Base-by-base conservation (phyloP, 2,113 vertebrate species). In the Calyptommatus sinebrachiatus region DNA sequence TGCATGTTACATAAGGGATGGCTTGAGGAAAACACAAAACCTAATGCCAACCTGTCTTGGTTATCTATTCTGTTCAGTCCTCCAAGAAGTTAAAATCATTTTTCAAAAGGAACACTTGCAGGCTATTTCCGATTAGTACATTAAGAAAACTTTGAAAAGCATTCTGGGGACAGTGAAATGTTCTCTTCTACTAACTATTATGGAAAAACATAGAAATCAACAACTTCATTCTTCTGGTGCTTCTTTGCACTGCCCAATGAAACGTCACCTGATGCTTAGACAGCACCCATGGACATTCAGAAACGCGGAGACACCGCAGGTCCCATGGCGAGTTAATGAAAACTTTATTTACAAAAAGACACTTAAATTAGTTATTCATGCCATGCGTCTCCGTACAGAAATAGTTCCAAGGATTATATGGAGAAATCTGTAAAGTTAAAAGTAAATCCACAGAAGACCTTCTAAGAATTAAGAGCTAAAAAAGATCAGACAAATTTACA, bases 311-410 rank as follows among this genome's bases (percentile, higher is more conserved):
- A 83, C 79, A 65, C 81, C 82, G 82, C 83, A 92, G 84, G 76
- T 88, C 84, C 90, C 92, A 82, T 18, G 88, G 81, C 94, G 90
- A 92, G 92, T 96, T 97, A 97, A 96, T 94, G 95, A 94, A 97
- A 97, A 97, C 95, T 97, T 97, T 98, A 99, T 99, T 99, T 98
- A 99, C 96, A 95, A 95, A 81, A 97, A 94, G 92, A 95, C 91
- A 94, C 92, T 95, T 95, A 95, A 95, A 95, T 95, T 94, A 95
- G 95, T 95, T 94, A 95, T 91, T 97, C 97, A 99, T 99, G 97
- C 96, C 95, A 96, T 98, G 96, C 96, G 94, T 94, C 35, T 41
- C 95, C 95, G 93, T 94, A 96, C 93, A 95, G 93, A 97, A 94
- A 94, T 92, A 90, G 93, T 95, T 95, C 53, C 92, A 90, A 90